Conservation (phyloP, 2,113 vertebrate genomes). For the Ceuthmochares aereus region DNA sequence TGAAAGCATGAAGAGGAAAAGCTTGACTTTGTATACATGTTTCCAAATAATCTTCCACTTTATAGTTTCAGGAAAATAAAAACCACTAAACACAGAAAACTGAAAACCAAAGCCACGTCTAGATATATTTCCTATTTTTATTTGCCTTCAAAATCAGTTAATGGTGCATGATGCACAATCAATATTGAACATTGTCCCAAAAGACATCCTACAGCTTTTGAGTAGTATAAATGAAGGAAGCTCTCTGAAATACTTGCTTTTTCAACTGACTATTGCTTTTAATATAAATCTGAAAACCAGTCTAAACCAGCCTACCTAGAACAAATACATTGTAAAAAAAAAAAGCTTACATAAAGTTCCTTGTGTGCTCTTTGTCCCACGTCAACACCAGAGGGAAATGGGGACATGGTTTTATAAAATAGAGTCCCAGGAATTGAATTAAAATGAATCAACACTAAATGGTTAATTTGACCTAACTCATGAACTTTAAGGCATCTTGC, state of each 20-base stretch:
- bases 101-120: not conserved
- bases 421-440: no score
- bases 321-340: not conserved
- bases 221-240: not conserved
- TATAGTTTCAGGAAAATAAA: not conserved
- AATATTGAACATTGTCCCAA: not conserved
- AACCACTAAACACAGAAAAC: not conserved
- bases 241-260: not conserved
- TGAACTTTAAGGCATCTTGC: no score
- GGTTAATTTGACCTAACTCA: no score
- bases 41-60: not conserved
- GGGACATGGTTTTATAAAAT: no score
- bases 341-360: not conserved
- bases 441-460: no score
- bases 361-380: not conserved
- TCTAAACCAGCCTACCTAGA: not conserved
- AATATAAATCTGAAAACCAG: not conserved
- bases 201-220: not conserved
- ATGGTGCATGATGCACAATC: not conserved
- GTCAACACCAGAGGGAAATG: no score
- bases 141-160: not conserved
- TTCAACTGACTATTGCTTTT: not conserved
- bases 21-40: not conserved
- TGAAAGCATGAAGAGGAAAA: not conserved
- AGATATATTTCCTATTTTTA: not conserved